Evolutionary conservation across 2,888 invertebrate genomes (phyloP), one percentile per base, ranked within the genome.

Genomic region (Sepioteuthis lessoniana): DNA sequence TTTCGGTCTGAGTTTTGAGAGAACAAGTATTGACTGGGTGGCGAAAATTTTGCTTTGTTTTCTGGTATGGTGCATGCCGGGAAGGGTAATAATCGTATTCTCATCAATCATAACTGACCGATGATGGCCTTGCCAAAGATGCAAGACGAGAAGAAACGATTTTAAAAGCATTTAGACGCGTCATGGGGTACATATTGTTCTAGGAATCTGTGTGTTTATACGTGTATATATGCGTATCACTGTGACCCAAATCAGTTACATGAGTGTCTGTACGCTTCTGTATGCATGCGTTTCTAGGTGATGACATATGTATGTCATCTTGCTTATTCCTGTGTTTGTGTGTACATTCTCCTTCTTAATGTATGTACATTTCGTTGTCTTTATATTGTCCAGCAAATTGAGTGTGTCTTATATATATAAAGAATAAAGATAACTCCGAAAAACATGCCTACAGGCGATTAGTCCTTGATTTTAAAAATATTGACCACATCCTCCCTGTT

Each of bases 71-170:
- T 76, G 76, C 76, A 76, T 31, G 76, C 31, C 76, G 76, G 76
- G 76, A 76, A 76, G 31, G 76, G 76, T 76, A 76, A 76, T 76
- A 76, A 76, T 76, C 76, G 76, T n/a, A 76, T 76, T 76, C 76
- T 76, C 76, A 76, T 76, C 76, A 76, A 76, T 76, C 76, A 76
- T 76, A n/a, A 31, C 76, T 76, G 76, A 76, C 76, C 76, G 76
- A 76, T n/a, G 31, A n/a, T 76, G 60, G 60, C 60, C 60, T 60
- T 76, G 76, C 76, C 76, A 31, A 76, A 76, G 31, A 76, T 76
- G 76, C 76, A 76, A 76, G 76, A 76, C 76, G 76, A 76, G 76
- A 10, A 76, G 76, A 76, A 76, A 76, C 76, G 76, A 76, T 76
- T 76, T 28, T 76, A 31, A 76, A 76, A 76, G 76, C 76, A 76